Base-by-base conservation (phyloP, 2,113 vertebrate genomes). In the Crotophaga sulcirostris region DNA sequence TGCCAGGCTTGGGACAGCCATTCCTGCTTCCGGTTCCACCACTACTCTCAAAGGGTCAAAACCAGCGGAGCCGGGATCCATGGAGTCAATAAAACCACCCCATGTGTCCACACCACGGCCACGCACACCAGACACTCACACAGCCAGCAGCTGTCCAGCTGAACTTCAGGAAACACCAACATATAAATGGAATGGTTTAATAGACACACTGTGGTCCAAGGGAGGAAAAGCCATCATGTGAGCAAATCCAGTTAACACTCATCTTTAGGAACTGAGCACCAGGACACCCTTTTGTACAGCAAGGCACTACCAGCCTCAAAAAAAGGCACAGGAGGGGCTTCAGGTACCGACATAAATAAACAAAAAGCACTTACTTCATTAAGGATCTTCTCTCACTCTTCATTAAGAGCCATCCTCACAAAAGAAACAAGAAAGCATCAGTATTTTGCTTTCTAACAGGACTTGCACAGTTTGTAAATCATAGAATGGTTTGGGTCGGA, bases 61-160 rank as follows among this genome's bases (percentile, higher is more conserved):
- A 81, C 54, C 24, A 11, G 81, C 73, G 34, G 34, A 60, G 77
- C 55, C 25, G 11, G 51, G 34, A 81, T 44, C 40, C 3, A 0
- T 0, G 6, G 25, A 42, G n/a, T 40, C 59, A 45, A 3, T 54
- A 49, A 62, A 87, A 66, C 18, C 8, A 42, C 49, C 40, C 13
- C 25, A n/a, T 0, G 1, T 5, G 42, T 31, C 45, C 72, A n/a
- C 77, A 51, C 12, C 72, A 26, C 0, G 13, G 59, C 34, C 59
- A 60, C 3, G 7, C 72, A 58, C 24, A 9, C 1, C 4, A 40
- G 64, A 64, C 26, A 10, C 49, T 23, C 33, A 4, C 7, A 16
- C 28, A 49, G 47, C 44, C 15, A 47, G 55, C 49, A 33, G 64
- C 44, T 21, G 15, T 34, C 44, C 28, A 55, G 56, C 36, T 26